A percentile compares a stretch with the other conserved stretches of the same genome.
Conservation (phyloP, 1,140 invertebrate species). For the silkworm (Bombyx mori) region DNA sequence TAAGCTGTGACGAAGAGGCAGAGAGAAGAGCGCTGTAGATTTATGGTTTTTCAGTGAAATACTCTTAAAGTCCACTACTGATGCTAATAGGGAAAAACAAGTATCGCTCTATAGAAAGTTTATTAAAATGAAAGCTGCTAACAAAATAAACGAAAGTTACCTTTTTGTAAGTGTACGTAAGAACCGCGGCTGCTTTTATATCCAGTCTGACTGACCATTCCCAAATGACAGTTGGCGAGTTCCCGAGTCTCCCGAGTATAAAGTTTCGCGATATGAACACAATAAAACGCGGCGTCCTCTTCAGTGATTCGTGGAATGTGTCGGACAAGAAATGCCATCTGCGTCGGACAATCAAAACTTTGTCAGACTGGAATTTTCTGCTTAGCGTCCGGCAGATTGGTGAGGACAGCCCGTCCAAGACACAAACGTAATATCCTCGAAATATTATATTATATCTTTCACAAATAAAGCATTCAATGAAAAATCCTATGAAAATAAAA, state of each 20-base stretch:
- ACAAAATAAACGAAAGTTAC: no score
- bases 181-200: no score
- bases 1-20: no score
- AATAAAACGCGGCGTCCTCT: constrained; percentile 48
- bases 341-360: constrained; percentile 51
- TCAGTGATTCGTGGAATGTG: constrained; percentile 43
- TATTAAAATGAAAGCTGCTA: no score
- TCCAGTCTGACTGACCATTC: constrained; percentile 1
- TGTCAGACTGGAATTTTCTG: constrained; percentile 58
- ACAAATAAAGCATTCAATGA: not conserved
- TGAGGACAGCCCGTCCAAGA: constrained; percentile 31
- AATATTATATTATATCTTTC: constrained; percentile 1
- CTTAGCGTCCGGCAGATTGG: constrained; percentile 52
- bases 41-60: no score
- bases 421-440: constrained; percentile 11
- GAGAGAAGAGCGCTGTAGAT: no score
- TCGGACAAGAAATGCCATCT: constrained; percentile 50
- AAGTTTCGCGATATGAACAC: constrained; percentile 55
- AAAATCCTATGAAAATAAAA: not conserved
- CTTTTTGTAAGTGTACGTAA: no score
- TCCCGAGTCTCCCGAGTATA: constrained; percentile 36
- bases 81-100: no score
- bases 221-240: constrained; percentile 41
- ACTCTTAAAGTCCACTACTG: no score
- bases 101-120: no score